These are phyloP conservation scores for Heliangelus exortis DNA, from an alignment of 2,797 vertebrate genomes.

Conservation along the genomic window DNA sequence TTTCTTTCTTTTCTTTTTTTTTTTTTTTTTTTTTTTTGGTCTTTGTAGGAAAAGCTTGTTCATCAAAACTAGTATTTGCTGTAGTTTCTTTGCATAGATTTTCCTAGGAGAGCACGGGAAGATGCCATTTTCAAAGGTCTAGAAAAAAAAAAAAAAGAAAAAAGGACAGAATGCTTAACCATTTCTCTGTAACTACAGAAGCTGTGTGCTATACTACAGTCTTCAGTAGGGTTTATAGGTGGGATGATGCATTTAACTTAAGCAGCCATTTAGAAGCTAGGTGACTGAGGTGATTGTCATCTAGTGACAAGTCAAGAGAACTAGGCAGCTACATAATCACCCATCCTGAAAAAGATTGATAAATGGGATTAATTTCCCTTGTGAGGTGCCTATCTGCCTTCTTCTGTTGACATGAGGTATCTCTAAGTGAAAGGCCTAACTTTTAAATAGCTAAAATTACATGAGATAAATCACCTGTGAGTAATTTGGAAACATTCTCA, in stretches of 20 bases:
- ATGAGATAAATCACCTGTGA: not conserved
- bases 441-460: not conserved
- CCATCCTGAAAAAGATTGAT: not conserved
- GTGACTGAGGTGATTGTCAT: not conserved
- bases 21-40: conserved; percentile 28
- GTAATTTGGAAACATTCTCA: not conserved
- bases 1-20: conserved; percentile 33
- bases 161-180: not conserved
- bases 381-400: not conserved
- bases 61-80: conserved; percentile 57
- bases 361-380: conserved; percentile 8
- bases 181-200: not conserved
- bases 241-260: not conserved
- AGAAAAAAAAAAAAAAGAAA: not conserved
- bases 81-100: conserved; percentile 37
- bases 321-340: not conserved
- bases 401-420: not conserved
- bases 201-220: not conserved
- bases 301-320: not conserved
- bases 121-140: not conserved
- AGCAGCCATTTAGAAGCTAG: not conserved
- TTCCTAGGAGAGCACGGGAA: not conserved
- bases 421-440: not conserved
- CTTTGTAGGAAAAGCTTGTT: conserved; percentile 56
- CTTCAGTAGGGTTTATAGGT: not conserved